phyloP scores from a whole-genome alignment of 2,888 invertebrate genomes.

The Pimpla rufipes region DNA sequence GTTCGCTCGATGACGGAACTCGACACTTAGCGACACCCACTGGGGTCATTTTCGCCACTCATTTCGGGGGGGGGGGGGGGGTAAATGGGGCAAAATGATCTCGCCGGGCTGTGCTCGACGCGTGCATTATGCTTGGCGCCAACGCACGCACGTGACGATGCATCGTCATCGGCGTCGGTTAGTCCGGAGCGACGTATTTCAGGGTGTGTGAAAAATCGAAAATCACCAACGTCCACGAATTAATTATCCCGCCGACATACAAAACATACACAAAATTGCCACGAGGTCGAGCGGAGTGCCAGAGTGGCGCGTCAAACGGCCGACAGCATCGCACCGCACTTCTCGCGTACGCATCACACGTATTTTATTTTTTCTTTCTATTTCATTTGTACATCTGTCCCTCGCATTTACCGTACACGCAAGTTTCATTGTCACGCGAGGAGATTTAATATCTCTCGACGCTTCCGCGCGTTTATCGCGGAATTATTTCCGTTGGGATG shows the following conservation, averaged over 20 bases:
- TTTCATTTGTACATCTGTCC: no score
- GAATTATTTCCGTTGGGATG: neutral
- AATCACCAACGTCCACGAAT: constrained; percentile 17
- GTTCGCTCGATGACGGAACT: neutral
- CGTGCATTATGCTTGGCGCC: constrained; percentile 8
- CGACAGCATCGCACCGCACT: neutral
- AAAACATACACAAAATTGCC: neutral
- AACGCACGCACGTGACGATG: constrained; percentile 5
- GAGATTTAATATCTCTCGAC: neutral
- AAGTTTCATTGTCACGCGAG: constrained; percentile 10
- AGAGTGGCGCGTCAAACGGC: constrained; percentile 37
- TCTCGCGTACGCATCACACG: neutral
- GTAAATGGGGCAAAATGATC: constrained; percentile 53
- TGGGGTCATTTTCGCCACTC: neutral
- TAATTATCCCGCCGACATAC: constrained; percentile 32
- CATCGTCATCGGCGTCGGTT: constrained; percentile 15
- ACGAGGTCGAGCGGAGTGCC: constrained; percentile 24
- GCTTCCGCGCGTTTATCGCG: neutral
- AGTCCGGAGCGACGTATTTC: constrained; percentile 14
- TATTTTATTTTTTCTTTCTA: neutral
- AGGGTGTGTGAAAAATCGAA: constrained; percentile 7
- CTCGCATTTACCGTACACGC: neutral
- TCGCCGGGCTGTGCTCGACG: constrained; percentile 15
- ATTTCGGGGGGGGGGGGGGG: neutral
- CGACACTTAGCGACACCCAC: neutral